phyloP scores from a whole-genome alignment of 2,113 vertebrate genomes.

The Pseudorectes ferrugineus region DNA sequence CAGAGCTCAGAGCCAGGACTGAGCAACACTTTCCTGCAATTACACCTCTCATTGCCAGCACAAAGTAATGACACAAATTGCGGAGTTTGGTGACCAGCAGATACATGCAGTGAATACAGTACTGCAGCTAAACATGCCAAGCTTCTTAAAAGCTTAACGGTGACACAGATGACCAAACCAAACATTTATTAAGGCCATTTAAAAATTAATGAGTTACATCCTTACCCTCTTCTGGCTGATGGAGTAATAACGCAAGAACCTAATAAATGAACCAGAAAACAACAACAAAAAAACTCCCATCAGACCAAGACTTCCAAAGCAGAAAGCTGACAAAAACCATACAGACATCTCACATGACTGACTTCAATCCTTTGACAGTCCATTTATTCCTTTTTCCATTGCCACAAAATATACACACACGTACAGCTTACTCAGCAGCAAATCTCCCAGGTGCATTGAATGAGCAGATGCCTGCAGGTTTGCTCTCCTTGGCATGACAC shows the following conservation, averaged over 20 bases:
- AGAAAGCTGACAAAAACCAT: neutral
- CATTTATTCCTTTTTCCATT: constrained; percentile 56
- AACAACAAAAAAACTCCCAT: neutral
- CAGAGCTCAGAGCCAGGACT: neutral
- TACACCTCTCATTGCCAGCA: neutral
- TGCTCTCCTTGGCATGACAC: constrained; percentile 8
- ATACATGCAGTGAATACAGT: neutral
- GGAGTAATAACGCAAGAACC: neutral
- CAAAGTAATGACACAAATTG: neutral
- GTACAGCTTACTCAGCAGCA: neutral
- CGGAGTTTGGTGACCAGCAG: neutral
- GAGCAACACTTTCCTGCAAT: neutral
- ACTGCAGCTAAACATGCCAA: neutral
- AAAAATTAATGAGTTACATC: neutral
- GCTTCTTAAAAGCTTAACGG: neutral
- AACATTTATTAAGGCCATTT: neutral
- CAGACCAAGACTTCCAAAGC: neutral
- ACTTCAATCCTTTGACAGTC: constrained; percentile 8
- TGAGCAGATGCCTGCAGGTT: constrained; percentile 19
- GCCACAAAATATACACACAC: neutral
- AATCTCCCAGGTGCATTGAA: neutral
- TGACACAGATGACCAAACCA: neutral
- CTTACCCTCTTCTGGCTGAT: neutral
- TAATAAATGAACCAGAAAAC: neutral
- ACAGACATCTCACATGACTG: neutral